phyloP scores from a whole-genome alignment of 2,113 vertebrate species.

The Cebus imitator region DNA sequence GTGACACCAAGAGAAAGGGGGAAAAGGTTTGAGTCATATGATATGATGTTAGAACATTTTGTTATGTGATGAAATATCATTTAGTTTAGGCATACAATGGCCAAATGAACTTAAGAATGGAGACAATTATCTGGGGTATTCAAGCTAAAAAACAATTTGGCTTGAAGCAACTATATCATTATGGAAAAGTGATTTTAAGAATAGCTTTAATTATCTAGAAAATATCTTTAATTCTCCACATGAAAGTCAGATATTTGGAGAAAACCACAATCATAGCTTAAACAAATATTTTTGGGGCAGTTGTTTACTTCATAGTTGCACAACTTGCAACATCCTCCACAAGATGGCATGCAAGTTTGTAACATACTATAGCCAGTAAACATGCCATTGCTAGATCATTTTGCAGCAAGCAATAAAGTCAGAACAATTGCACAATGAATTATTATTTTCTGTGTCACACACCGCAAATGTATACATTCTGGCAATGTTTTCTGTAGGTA shows the following conservation, averaged over 20 bases:
- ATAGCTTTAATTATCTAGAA: conserved; percentile 54
- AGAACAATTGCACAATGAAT: not conserved
- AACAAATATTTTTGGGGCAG: not conserved
- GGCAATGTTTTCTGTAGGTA: not conserved
- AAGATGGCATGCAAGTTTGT: conserved; percentile 71
- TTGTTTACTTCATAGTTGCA: conserved; percentile 38
- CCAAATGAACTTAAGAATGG: conserved; percentile 32
- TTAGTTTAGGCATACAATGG: not conserved
- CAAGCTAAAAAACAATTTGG: conserved; percentile 46
- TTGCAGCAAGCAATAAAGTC: not conserved
- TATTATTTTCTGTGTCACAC: not conserved
- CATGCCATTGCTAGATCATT: not conserved
- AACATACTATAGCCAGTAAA: not conserved
- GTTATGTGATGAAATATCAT: not conserved
- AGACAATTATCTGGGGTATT: conserved; percentile 54
- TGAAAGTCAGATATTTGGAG: not conserved
- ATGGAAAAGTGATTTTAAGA: conserved; percentile 31
- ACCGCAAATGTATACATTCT: not conserved
- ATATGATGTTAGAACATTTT: not conserved
- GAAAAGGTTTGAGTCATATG: not conserved
- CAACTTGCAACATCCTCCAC: conserved; percentile 51
- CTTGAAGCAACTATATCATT: conserved; percentile 29
- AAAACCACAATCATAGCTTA: not conserved
- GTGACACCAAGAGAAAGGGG: not conserved
- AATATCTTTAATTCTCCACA: conserved; percentile 13